Evolutionary conservation across 2,888 invertebrate genomes (phyloP), one percentile per base, ranked within the genome.

Genomic region (Pecten maximus): DNA sequence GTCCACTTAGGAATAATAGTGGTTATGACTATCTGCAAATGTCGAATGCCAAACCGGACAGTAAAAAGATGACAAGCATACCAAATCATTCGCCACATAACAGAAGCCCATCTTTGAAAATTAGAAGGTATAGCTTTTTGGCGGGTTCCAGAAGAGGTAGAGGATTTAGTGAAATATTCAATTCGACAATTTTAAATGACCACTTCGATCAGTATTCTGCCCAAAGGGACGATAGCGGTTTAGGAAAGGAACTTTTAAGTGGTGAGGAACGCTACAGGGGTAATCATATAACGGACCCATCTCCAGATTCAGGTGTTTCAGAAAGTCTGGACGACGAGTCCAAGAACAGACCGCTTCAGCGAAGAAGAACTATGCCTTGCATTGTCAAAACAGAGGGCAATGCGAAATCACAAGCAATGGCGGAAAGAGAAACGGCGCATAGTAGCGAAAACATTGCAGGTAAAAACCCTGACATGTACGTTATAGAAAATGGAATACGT

Each of bases 201-300:
- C 96, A 96, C 93, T 96, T 96, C 93, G 96, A 96, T 94, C 96
- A 96, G 95, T 96, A 96, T 93, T 94, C 95, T 54, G 95, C 95
- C 91, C 93, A 95, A 91, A 93, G 94, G 89, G 95, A 95, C 90
- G 96, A 96, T 90, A 95, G 95, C 91, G 96, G 95, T 60, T 92
- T 96, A 48, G 96, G 95, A 44, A 92, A 94, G 48, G 96, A 96
- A 88, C 93, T 94, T 90, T 91, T 94, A 86, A 50, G 91, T 23
- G 92, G 92, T 23, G 93, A 94, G 87, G 94, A 93, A 87, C 91
- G 92, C 88, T 90, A 89, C 50, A 90, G 89, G 87, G 89, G 90
- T 19, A 91, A 91, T 88, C 94, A 91, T 90, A 93, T 93, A 88
- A 93, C 91, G 89, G 96, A 96, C 93, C 95, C 95, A 16, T 96